These are phyloP conservation scores for Rhinopomastus cyanomelas DNA, from an alignment of 2,113 vertebrate species.

Conservation along the genomic window DNA sequence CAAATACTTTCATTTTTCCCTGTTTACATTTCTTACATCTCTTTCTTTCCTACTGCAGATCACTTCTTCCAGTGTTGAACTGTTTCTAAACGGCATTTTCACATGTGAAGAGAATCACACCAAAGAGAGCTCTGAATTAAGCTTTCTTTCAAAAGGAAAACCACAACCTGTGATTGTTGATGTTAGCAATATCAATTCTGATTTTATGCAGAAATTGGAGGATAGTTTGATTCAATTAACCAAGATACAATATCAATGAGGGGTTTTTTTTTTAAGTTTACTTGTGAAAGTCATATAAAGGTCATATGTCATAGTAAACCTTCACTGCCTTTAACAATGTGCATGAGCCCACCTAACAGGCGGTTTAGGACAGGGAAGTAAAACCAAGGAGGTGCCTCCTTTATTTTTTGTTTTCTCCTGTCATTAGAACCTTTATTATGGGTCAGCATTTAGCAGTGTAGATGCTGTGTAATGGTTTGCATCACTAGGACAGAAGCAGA, in stretches of 20 bases:
- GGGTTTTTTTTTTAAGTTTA: neutral
- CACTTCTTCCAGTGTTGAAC: neutral
- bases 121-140: neutral
- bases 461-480: neutral
- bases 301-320: neutral
- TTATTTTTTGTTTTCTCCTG: neutral
- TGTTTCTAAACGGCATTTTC: neutral
- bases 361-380: neutral
- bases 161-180: neutral
- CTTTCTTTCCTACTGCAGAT: neutral
- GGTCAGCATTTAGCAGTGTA: neutral
- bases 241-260: neutral
- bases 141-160: neutral
- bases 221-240: neutral
- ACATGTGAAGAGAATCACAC: no score
- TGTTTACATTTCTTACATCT: neutral
- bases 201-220: neutral
- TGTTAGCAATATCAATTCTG: neutral
- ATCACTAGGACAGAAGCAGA: neutral
- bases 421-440: neutral
- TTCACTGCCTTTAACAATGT: neutral
- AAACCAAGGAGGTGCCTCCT: neutral
- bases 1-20: neutral
- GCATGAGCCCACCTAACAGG: neutral
- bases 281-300: neutral